phyloP scores from a whole-genome alignment of 2,797 vertebrate genomes.

The Brotula barbata region DNA sequence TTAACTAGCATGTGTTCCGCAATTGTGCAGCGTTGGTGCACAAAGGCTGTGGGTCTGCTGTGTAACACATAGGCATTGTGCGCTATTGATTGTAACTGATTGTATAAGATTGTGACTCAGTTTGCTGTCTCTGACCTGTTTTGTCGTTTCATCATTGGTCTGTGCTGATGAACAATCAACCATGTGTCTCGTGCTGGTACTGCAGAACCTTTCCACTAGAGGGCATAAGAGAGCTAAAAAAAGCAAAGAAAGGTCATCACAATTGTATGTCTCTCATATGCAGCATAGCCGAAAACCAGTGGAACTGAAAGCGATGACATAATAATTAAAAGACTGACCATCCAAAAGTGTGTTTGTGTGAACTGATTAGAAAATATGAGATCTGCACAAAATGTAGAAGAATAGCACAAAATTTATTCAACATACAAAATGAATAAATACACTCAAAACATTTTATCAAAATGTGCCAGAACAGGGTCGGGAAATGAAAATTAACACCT shows the following conservation, averaged over 20 bases:
- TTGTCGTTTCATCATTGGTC: background rate
- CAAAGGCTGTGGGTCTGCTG: background rate
- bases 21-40: background rate
- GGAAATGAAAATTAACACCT: conserved; percentile 29
- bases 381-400: conserved; percentile 49
- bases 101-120: background rate
- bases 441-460: conserved; percentile 52
- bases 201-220: conserved; percentile 55
- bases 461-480: conserved; percentile 40
- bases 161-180: background rate
- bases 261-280: background rate
- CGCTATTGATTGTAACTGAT: too few relatives aligned
- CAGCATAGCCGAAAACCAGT: conserved; percentile 1
- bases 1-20: too few relatives aligned
- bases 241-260: background rate
- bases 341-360: background rate
- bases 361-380: conserved; percentile 15
- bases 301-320: background rate
- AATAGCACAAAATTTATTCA: conserved; percentile 69
- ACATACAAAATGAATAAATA: conserved; percentile 71
- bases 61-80: background rate
- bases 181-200: conserved; percentile 5
- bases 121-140: background rate
- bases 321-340: background rate
- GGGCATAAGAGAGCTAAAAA: conserved; percentile 35